Conservation (phyloP, 2,888 invertebrate species). For the Celastrina argiolus region DNA sequence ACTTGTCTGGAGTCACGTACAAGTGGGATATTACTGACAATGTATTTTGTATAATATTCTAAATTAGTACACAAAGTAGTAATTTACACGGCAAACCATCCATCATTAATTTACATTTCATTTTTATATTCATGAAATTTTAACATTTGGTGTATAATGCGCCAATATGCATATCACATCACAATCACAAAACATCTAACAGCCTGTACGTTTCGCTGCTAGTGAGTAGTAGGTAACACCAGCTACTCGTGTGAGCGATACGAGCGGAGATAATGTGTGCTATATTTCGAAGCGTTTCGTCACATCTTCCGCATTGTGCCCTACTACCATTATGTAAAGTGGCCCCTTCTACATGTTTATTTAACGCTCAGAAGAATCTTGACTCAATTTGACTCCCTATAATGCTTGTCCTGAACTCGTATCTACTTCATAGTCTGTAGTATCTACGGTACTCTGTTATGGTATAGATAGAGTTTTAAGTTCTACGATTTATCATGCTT, state of each 20-base stretch:
- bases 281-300: conserved; percentile 68
- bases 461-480: too few species aligned
- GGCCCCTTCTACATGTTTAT: not conserved
- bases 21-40: not conserved
- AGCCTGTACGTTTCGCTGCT: not conserved
- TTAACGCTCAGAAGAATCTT: conserved; percentile 6
- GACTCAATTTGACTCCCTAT: not conserved
- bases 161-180: not conserved
- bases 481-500: too few species aligned
- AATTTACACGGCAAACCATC: not conserved
- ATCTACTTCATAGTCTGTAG: too few species aligned
- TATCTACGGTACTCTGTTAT: too few species aligned
- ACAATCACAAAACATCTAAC: conserved; percentile 1
- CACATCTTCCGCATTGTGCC: conserved; percentile 56
- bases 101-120: too few species aligned
- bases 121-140: too few species aligned
- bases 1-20: not conserved
- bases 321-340: conserved; percentile 27
- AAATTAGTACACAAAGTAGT: not conserved
- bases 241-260: conserved; percentile 17
- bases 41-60: not conserved
- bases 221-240: too few species aligned
- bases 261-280: conserved; percentile 59
- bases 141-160: too few species aligned
- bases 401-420: not conserved